Conservation (phyloP, 2,797 vertebrate species). For the Cottoperca gobio region DNA sequence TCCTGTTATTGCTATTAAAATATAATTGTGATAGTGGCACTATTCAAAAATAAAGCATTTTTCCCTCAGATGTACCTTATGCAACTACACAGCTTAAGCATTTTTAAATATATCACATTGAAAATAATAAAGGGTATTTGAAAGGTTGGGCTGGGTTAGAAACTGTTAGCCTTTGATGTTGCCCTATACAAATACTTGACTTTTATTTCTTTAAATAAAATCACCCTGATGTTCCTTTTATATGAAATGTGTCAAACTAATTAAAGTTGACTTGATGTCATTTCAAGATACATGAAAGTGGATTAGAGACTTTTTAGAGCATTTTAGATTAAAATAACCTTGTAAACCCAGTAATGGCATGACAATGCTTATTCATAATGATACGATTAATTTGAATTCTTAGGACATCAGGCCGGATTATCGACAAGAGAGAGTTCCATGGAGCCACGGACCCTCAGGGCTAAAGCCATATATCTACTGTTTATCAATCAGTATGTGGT, state of each 20-base stretch:
- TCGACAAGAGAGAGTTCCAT: background rate
- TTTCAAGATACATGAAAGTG: conserved; percentile 10
- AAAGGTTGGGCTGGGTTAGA: background rate
- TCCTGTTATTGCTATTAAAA: background rate
- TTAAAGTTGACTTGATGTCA: conserved; percentile 35
- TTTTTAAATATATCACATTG: background rate
- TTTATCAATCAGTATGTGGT: background rate
- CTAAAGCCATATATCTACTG: background rate
- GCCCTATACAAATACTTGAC: background rate
- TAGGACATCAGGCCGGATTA: background rate
- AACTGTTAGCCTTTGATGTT: background rate
- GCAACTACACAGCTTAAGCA: background rate
- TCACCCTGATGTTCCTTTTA: background rate
- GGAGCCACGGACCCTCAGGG: too few species aligned
- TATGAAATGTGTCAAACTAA: conserved; percentile 31
- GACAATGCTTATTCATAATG: background rate
- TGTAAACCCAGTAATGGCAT: background rate
- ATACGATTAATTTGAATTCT: conserved; percentile 1
- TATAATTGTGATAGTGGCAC: background rate
- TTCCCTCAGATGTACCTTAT: background rate
- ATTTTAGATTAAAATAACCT: conserved; percentile 10
- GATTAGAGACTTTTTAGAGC: conserved; percentile 1
- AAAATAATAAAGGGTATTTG: background rate
- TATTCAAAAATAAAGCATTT: background rate
- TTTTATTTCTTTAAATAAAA: conserved; percentile 2